Evolutionary conservation across 1,140 invertebrate species (phyloP).

Genomic region (Saccostrea glomerata): DNA sequence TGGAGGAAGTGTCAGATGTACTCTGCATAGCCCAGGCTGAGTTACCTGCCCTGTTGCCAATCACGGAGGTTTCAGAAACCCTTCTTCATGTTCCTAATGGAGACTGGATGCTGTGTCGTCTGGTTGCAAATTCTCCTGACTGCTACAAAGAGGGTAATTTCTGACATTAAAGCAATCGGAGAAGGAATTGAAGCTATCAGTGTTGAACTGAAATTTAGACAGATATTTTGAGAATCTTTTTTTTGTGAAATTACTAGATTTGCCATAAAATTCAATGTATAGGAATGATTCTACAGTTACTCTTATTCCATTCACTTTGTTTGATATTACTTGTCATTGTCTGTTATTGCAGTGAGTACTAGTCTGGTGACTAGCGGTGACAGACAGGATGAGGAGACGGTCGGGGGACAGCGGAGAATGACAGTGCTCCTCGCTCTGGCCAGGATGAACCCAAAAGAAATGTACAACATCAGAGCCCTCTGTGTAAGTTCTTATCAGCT

Average conservation of each 20-base stretch:
- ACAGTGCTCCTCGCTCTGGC: slow-evolving; percentile 89
- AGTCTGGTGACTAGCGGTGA: slow-evolving; percentile 93
- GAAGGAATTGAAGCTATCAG: no score
- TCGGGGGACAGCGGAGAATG: slow-evolving; percentile 85
- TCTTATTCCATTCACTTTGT: background rate
- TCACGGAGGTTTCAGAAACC: slow-evolving; percentile 89
- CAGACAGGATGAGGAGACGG: slow-evolving; percentile 89
- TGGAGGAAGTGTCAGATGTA: slow-evolving; percentile 96
- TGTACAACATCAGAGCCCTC: slow-evolving; percentile 87
- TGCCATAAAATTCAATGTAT: no score
- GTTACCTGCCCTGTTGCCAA: slow-evolving; percentile 91
- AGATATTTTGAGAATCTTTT: no score
- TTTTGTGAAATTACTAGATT: no score
- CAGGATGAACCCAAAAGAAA: slow-evolving; percentile 93
- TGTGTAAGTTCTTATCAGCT: slow-evolving; percentile 71
- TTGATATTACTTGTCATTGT: background rate
- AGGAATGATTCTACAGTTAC: no score
- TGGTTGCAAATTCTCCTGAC: slow-evolving; percentile 94
- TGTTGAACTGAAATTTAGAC: no score
- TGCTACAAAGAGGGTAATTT: slow-evolving; percentile 90
- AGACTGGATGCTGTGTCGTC: slow-evolving; percentile 91
- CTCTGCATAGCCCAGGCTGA: slow-evolving; percentile 93
- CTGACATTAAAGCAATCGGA: no score
- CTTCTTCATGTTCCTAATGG: slow-evolving; percentile 94
- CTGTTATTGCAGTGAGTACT: slow-evolving; percentile 85